phyloP scores from a whole-genome alignment of 1,140 invertebrate species.

The Leucophenga varia region DNA sequence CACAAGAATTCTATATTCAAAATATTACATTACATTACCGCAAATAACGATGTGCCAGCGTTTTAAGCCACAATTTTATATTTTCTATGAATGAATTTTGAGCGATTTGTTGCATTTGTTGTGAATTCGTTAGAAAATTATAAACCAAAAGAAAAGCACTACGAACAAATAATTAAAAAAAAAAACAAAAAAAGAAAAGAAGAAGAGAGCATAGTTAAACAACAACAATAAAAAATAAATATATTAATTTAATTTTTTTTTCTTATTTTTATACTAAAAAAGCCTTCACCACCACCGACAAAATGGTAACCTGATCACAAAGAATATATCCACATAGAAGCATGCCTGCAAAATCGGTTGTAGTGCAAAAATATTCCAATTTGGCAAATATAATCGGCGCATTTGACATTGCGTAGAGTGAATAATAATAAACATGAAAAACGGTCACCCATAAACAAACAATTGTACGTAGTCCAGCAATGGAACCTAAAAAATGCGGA shows the following conservation, averaged over 20 bases:
- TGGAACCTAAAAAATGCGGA: conserved; percentile 12
- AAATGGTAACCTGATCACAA: conserved; percentile 25
- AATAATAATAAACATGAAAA: conserved; percentile 27
- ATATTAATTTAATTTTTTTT: too few species aligned
- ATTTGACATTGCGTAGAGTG: conserved; percentile 20
- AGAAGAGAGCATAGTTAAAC: too few species aligned
- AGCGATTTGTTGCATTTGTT: conserved; percentile 6
- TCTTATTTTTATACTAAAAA: too few species aligned
- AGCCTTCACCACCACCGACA: too few species aligned
- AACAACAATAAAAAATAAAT: too few species aligned
- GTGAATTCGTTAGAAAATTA: conserved; percentile 18
- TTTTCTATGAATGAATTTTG: conserved; percentile 10
- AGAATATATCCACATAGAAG: conserved; percentile 26
- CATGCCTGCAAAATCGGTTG: conserved; percentile 21
- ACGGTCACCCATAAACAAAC: conserved; percentile 23
- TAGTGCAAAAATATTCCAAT: conserved; percentile 12
- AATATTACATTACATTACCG: too few species aligned
- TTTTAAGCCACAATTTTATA: conserved; percentile 13
- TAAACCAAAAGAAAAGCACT: conserved; percentile 20
- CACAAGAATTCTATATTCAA: too few species aligned
- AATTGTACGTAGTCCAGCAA: conserved; percentile 19
- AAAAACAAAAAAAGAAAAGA: too few species aligned
- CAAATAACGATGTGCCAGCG: conserved; percentile 18
- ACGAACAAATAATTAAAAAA: conserved; percentile 5
- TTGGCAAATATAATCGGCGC: conserved; percentile 18